A percentile compares a stretch with the other conserved stretches of the same genome.
Evolutionary conservation across 2,113 vertebrate species (phyloP).

Genomic region (Protobothrops mucrosquamatus): DNA sequence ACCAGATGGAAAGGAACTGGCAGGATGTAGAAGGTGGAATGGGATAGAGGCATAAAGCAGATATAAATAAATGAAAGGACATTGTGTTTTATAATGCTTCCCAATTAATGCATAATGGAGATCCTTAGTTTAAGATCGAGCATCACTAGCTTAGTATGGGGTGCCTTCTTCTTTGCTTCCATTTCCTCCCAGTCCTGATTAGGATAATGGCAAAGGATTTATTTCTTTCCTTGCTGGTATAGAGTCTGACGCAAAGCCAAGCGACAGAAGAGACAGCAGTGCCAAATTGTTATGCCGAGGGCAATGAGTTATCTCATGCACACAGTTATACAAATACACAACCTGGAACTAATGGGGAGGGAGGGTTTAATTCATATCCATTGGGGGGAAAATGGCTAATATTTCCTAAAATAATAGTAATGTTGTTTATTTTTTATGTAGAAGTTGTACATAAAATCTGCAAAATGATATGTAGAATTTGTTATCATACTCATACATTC

Average conservation of each 20-base stretch:
- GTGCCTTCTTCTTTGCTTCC: background rate
- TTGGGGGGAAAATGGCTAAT: background rate
- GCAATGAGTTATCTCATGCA: background rate
- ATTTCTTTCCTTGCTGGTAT: background rate
- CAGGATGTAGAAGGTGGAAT: background rate
- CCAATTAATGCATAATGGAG: background rate
- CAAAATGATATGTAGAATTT: background rate
- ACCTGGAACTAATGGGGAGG: background rate
- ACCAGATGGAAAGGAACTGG: constrained; percentile 14
- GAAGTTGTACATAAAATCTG: background rate
- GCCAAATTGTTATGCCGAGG: background rate
- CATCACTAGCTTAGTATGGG: background rate
- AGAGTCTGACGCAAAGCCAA: background rate
- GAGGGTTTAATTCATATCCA: background rate
- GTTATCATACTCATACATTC: background rate
- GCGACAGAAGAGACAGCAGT: background rate
- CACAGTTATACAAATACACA: background rate
- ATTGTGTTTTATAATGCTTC: background rate
- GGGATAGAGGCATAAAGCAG: background rate
- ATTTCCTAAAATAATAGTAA: background rate
- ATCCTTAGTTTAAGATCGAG: background rate
- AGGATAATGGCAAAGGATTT: background rate
- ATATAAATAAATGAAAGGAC: background rate
- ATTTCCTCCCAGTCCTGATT: background rate
- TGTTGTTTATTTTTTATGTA: background rate